Evolutionary conservation across 1,140 invertebrate species (phyloP).

Genomic region (Coelopa frigida): DNA sequence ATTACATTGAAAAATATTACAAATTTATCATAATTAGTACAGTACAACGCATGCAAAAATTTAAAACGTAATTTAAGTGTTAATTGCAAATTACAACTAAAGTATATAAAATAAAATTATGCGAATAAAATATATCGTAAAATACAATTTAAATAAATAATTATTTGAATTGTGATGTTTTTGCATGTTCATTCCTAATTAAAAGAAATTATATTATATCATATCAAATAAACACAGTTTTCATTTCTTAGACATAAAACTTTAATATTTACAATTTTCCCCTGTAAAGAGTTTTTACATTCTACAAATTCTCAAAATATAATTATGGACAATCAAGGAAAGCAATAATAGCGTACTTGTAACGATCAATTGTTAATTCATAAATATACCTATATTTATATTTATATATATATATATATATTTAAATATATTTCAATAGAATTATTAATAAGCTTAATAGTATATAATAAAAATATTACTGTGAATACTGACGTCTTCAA

Average conservation of each 20-base stretch:
- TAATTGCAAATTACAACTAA: no score
- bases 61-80: no score
- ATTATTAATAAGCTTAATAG: slow-evolving; percentile 2
- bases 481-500: no score
- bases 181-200: neutral
- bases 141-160: slow-evolving; percentile 11
- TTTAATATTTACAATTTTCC: neutral
- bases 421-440: no score
- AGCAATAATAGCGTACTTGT: neutral
- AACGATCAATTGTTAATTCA: neutral
- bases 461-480: no score
- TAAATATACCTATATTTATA: neutral
- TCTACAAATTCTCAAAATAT: neutral
- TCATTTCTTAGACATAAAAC: neutral
- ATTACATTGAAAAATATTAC: slow-evolving; percentile 5
- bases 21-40: no score
- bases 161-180: slow-evolving; percentile 30
- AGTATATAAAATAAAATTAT: neutral
- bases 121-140: neutral
- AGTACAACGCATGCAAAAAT: no score
- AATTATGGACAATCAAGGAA: neutral
- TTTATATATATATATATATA: neutral
- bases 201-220: neutral
- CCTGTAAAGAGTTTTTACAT: neutral
- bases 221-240: slow-evolving; percentile 5